These are phyloP conservation scores for Rhinichthys osculus DNA, from an alignment of 2,797 vertebrate genomes.

Conservation along the genomic window DNA sequence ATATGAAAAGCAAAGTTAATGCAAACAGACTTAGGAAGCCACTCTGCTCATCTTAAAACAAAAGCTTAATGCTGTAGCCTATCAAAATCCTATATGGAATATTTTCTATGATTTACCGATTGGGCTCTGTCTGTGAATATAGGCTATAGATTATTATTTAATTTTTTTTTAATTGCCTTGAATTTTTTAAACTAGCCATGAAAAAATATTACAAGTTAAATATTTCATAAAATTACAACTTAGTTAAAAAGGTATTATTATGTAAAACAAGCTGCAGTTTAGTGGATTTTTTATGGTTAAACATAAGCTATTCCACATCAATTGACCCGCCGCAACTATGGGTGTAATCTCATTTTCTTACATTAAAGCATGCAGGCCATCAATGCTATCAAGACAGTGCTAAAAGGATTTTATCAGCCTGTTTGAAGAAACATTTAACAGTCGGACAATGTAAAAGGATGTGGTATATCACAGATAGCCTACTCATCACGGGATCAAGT, in stretches of 20 bases:
- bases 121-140: too few species aligned
- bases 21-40: neutral
- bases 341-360: slow-evolving; percentile 10
- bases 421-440: neutral
- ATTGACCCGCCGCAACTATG: neutral
- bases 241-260: neutral
- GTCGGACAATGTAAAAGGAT: neutral
- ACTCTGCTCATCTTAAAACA: neutral
- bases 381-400: neutral
- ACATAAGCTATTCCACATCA: neutral
- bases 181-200: neutral
- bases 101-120: neutral
- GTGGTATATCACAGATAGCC: neutral
- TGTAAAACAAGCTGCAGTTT: neutral
- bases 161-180: neutral
- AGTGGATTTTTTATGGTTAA: neutral
- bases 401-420: neutral
- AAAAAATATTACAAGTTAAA: neutral
- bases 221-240: neutral
- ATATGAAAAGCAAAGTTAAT: neutral
- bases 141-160: too few species aligned
- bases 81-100: neutral
- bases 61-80: too few species aligned
- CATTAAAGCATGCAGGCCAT: slow-evolving; percentile 11
- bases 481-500: neutral